Evolutionary conservation across 2,888 invertebrate species (phyloP).

Genomic region (Megastigmus dorsalis): DNA sequence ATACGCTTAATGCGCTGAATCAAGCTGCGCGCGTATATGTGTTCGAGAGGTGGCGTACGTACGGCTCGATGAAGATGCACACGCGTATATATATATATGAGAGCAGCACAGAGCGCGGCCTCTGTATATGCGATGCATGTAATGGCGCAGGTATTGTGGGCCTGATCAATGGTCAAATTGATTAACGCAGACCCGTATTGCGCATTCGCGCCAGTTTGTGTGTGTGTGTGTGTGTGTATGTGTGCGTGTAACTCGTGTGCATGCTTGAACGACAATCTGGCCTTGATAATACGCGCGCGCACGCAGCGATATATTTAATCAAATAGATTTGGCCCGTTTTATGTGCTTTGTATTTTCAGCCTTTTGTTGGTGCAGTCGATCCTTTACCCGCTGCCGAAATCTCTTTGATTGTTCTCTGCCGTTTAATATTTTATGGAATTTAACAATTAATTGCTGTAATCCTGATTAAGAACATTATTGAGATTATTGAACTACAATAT

Average conservation of each 20-base stretch:
- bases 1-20: constrained; percentile 42
- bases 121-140: constrained; percentile 53
- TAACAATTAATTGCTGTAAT: too few relatives aligned
- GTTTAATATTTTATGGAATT: too few relatives aligned
- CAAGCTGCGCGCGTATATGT: constrained; percentile 6
- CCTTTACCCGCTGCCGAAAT: too few relatives aligned
- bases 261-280: not conserved
- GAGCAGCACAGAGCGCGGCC: not conserved
- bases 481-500: too few relatives aligned
- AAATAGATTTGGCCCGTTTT: too few relatives aligned
- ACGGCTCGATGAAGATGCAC: constrained; percentile 37
- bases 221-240: not conserved
- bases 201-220: not conserved
- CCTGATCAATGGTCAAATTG: constrained; percentile 65
- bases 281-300: too few relatives aligned
- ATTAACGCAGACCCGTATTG: constrained; percentile 61
- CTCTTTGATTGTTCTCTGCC: too few relatives aligned
- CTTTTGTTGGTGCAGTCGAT: too few relatives aligned
- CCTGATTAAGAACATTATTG: too few relatives aligned
- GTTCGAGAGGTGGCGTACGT: not conserved
- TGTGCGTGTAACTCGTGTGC: not conserved
- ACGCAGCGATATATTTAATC: too few relatives aligned
- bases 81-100: constrained; percentile 2
- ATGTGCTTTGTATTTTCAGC: too few relatives aligned
- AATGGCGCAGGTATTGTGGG: constrained; percentile 60